Evolutionary conservation across 2,797 vertebrate species (phyloP), one percentile per base, ranked within the genome.

Genomic region (Poecilia wingei): DNA sequence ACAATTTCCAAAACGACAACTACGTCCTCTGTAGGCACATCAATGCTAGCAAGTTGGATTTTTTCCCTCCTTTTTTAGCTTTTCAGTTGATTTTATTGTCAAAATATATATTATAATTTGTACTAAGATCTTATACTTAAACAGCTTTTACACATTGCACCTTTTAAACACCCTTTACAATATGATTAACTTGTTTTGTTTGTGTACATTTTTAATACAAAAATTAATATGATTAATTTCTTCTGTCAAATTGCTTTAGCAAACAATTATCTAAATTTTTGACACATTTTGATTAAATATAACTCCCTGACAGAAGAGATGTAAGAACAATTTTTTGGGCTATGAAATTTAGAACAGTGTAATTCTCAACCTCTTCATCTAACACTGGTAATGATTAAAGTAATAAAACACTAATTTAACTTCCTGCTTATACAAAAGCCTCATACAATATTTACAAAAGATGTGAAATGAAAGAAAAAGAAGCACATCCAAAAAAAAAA

Each of bases 401-500:
- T 31, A 31, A 31, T 31, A 51, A 8, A 7, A 2, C 84, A 1
- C 85, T 81, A 82, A 16, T 82, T 69, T 70, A 81, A 47, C 7
- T 49, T 73, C 75, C 49, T 18, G 74, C 61, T 82, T n/a, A 51
- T 36, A 78, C 16, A 78, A 78, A 72, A 75, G 46, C 49, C 20
- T 36, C 18, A 71, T 49, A 82, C 45, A 82, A 76, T 68, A 80
- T 79, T 84, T 72, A 72, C 8, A 80, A 82, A 81, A 4, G 31
- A 83, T 72, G 84, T 79, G 71, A 85, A 80, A 85, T 43, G 41
- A 72, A 72, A 73, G 4, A 46, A 86, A 71, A 82, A 87, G 68
- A 86, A 84, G 80, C 79, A 88, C 68, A 89, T 86, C 82, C 79
- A 8, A 41, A 39, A 39, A 39, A 8, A 41, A 91, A 70, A 73